Conservation (phyloP, 1,140 invertebrate species). For the Bombus difficillimus region DNA sequence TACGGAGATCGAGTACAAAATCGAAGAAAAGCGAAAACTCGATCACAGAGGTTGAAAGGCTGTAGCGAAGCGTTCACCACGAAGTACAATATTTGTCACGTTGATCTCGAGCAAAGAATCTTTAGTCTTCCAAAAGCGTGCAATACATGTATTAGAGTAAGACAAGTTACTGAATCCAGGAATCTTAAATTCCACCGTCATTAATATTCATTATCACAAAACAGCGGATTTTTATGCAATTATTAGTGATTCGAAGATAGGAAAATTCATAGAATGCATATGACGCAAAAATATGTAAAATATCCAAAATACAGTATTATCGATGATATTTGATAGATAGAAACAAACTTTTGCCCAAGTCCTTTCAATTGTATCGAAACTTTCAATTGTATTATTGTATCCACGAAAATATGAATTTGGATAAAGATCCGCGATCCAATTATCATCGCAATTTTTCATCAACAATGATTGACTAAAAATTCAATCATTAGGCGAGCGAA, state of each 20-base stretch:
- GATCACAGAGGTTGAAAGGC: slow-evolving; percentile 64
- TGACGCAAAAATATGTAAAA: too few relatives aligned
- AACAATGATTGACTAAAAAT: neutral
- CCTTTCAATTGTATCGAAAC: too few relatives aligned
- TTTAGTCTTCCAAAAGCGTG: slow-evolving; percentile 4
- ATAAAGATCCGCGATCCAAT: neutral
- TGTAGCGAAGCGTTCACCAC: slow-evolving; percentile 43
- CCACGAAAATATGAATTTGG: neutral
- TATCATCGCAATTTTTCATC: neutral
- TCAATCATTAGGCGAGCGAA: neutral
- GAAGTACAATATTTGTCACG: neutral
- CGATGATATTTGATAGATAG: too few relatives aligned
- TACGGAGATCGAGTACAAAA: slow-evolving; percentile 82
- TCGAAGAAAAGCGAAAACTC: slow-evolving; percentile 65
- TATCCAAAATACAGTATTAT: too few relatives aligned
- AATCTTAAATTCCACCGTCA: neutral
- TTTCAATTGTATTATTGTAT: neutral
- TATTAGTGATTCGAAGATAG: neutral
- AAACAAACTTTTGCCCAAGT: neutral
- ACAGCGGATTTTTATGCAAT: too few relatives aligned
- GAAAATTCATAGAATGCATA: neutral
- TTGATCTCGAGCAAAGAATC: slow-evolving; percentile 9
- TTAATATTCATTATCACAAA: neutral
- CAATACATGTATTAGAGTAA: neutral
- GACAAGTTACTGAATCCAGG: neutral